Conservation (phyloP, 2,113 vertebrate species). For the Mesitornis unicolor region DNA sequence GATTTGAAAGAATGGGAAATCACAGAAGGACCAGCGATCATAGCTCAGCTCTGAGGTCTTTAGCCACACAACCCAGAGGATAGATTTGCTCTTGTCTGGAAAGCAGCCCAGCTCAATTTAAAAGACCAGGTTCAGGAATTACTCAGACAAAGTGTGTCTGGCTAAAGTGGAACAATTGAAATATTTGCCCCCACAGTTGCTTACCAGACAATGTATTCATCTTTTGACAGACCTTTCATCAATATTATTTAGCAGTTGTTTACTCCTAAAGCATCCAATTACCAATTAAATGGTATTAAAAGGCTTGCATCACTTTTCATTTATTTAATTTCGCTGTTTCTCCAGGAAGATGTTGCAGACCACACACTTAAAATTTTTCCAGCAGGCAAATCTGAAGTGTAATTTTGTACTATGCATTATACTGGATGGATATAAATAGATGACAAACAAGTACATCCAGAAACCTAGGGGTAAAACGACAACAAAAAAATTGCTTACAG, state of each 20-base stretch:
- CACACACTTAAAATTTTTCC: not conserved
- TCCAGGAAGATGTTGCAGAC: not conserved
- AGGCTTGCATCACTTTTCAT: not conserved
- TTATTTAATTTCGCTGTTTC: not conserved
- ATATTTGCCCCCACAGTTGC: not conserved
- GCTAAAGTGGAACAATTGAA: conserved; percentile 23
- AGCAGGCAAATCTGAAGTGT: not conserved
- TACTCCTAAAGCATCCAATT: conserved; percentile 12
- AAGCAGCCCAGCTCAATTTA: conserved; percentile 56
- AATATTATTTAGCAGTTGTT: conserved; percentile 35
- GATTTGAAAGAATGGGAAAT: conserved; percentile 15
- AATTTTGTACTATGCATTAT: not conserved
- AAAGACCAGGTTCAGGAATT: conserved; percentile 38
- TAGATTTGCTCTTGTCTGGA: conserved; percentile 57
- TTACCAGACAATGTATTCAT: not conserved
- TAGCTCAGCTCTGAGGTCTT: conserved; percentile 12
- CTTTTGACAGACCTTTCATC: conserved; percentile 34
- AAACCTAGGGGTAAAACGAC: not conserved
- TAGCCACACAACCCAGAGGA: conserved; percentile 13
- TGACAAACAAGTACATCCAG: not conserved
- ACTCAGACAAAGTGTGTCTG: conserved; percentile 15
- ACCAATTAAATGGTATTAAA: conserved; percentile 36
- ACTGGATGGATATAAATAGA: not conserved
- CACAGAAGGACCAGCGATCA: not conserved
- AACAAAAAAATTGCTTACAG: not conserved